Evolutionary conservation across 2,113 vertebrate species (phyloP).

Genomic region (Vulpes lagopus): DNA sequence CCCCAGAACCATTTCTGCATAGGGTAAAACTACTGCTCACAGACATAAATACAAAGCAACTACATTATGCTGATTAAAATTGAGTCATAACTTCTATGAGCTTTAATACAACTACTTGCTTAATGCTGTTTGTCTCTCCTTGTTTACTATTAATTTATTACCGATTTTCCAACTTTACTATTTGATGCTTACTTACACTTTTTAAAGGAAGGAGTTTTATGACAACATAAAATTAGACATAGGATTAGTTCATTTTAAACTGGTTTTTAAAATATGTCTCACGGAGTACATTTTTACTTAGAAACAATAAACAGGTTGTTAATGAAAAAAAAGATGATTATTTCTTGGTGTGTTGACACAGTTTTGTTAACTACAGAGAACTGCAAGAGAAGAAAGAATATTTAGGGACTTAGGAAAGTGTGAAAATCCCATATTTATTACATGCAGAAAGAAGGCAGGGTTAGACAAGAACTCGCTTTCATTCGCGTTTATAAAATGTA

Average conservation of each 20-base stretch:
- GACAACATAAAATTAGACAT: slow-evolving; percentile 63
- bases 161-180: slow-evolving; percentile 48
- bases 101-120: slow-evolving; percentile 33
- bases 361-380: not conserved
- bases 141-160: slow-evolving; percentile 47
- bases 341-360: not conserved
- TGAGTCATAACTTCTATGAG: not conserved
- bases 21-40: not conserved
- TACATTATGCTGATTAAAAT: slow-evolving; percentile 48
- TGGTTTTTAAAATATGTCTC: not conserved
- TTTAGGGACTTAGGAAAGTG: not conserved
- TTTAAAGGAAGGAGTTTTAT: slow-evolving; percentile 69
- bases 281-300: slow-evolving; percentile 8
- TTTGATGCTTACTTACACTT: slow-evolving; percentile 15
- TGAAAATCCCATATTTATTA: not conserved
- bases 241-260: slow-evolving; percentile 48
- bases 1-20: not conserved
- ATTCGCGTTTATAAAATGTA: not conserved
- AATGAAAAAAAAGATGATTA: not conserved
- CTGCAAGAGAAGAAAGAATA: not conserved
- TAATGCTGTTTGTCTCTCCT: slow-evolving; percentile 26
- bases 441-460: not conserved
- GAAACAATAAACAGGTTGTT: not conserved
- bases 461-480: not conserved
- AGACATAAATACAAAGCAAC: not conserved